These are phyloP conservation scores for Drosophila mayaguana DNA, from an alignment of 2,888 invertebrate species.

Conservation along the genomic window DNA sequence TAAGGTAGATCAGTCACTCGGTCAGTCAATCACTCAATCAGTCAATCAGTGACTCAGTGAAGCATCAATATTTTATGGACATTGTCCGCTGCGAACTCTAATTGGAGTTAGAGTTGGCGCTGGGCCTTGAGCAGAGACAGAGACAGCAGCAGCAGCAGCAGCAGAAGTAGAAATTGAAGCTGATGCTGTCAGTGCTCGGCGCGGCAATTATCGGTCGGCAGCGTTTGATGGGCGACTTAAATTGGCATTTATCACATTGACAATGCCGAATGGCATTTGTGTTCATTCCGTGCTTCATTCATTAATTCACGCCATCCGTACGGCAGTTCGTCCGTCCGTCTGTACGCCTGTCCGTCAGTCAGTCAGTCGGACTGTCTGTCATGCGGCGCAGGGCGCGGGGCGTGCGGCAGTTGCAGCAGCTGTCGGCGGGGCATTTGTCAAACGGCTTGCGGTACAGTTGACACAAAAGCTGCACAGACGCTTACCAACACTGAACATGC, in stretches of 20 bases:
- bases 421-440: constrained; percentile 58
- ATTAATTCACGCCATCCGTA: constrained; percentile 3
- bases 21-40: neutral
- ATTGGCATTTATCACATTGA: constrained; percentile 81
- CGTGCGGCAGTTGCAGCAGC: constrained; percentile 19
- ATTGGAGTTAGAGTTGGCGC: neutral
- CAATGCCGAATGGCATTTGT: constrained; percentile 39
- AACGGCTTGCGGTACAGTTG: constrained; percentile 55
- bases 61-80: neutral
- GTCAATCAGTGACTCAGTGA: neutral
- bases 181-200: constrained; percentile 25
- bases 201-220: constrained; percentile 48
- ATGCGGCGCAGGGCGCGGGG: constrained; percentile 35
- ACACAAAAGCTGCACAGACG: constrained; percentile 26
- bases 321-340: neutral
- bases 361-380: constrained; percentile 39
- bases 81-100: neutral
- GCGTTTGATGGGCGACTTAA: constrained; percentile 74
- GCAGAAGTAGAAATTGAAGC: neutral
- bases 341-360: neutral
- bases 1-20: too few species aligned
- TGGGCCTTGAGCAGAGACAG: neutral
- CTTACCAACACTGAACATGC: constrained; percentile 5
- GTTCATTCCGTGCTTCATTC: constrained; percentile 22
- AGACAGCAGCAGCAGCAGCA: neutral